phyloP scores from a whole-genome alignment of 2,113 vertebrate genomes.

The Lanius collurio region DNA sequence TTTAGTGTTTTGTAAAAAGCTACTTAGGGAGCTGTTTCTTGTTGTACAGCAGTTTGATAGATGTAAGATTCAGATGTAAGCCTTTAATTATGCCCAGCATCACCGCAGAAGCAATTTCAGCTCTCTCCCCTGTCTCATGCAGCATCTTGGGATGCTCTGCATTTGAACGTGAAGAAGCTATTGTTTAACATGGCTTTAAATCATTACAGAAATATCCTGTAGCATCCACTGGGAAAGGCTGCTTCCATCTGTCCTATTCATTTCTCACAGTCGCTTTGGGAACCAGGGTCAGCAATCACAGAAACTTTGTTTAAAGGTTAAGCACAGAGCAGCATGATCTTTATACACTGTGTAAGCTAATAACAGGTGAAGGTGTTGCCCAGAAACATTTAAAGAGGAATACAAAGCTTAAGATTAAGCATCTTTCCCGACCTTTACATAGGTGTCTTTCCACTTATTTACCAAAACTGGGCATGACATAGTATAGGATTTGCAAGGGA shows the following conservation, averaged over 20 bases:
- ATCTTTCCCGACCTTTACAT: neutral
- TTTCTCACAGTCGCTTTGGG: neutral
- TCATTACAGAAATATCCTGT: slow-evolving; percentile 22
- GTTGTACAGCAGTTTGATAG: slow-evolving; percentile 12
- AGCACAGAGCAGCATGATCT: neutral
- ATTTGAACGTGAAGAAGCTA: slow-evolving; percentile 19
- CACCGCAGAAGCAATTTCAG: slow-evolving; percentile 21
- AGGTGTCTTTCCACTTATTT: neutral
- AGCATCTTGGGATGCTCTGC: neutral
- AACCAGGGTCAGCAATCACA: neutral
- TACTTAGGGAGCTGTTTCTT: slow-evolving; percentile 6
- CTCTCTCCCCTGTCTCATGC: neutral
- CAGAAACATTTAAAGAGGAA: neutral
- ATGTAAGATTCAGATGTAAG: slow-evolving; percentile 21
- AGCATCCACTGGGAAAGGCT: neutral
- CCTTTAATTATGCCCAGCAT: slow-evolving; percentile 45
- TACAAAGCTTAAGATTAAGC: neutral
- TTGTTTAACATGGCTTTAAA: slow-evolving; percentile 40
- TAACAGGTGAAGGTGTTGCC: neutral
- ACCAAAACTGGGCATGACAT: neutral
- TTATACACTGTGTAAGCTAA: neutral
- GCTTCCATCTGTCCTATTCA: slow-evolving; percentile 19
- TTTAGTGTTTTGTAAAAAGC: slow-evolving; percentile 30
- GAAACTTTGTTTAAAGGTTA: slow-evolving; percentile 28
- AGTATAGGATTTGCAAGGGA: neutral